Evolutionary conservation across 2,888 invertebrate genomes (phyloP).

Genomic region (Trisateles emortualis): DNA sequence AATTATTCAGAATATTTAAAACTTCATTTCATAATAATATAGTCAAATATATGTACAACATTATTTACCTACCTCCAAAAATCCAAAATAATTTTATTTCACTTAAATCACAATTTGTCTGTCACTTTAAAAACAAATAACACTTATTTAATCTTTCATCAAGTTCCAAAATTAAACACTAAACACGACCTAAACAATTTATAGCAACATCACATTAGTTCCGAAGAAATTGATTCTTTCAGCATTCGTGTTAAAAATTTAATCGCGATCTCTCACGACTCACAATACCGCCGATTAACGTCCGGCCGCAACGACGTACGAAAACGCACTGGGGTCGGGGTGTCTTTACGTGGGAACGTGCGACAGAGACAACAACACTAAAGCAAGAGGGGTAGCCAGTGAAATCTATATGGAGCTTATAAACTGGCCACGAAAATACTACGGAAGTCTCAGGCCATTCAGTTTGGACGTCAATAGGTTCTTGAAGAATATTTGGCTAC

Average conservation of each 20-base stretch:
- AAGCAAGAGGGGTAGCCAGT: constrained; percentile 55
- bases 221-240: constrained; percentile 26
- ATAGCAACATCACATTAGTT: constrained; percentile 34
- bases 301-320: constrained; percentile 51
- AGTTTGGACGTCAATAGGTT: constrained; percentile 50
- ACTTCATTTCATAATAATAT: too few relatives aligned
- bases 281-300: constrained; percentile 38
- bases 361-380: constrained; percentile 58
- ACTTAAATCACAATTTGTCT: constrained; percentile 35
- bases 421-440: constrained; percentile 60
- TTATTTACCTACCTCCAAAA: constrained; percentile 46
- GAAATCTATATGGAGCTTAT: constrained; percentile 71
- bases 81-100: constrained; percentile 31
- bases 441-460: constrained; percentile 54
- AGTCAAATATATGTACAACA: constrained; percentile 4
- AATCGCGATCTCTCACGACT: constrained; percentile 50
- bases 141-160: constrained; percentile 24
- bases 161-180: constrained; percentile 24
- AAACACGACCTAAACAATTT: constrained; percentile 24
- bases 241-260: constrained; percentile 33
- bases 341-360: constrained; percentile 54
- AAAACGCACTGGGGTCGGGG: constrained; percentile 75
- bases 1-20: too few relatives aligned
- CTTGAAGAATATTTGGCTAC: constrained; percentile 42
- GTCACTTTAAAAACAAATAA: constrained; percentile 34